Evolutionary conservation across 1,140 invertebrate genomes (phyloP).

Genomic region (Pseudomyrmex sp.): DNA sequence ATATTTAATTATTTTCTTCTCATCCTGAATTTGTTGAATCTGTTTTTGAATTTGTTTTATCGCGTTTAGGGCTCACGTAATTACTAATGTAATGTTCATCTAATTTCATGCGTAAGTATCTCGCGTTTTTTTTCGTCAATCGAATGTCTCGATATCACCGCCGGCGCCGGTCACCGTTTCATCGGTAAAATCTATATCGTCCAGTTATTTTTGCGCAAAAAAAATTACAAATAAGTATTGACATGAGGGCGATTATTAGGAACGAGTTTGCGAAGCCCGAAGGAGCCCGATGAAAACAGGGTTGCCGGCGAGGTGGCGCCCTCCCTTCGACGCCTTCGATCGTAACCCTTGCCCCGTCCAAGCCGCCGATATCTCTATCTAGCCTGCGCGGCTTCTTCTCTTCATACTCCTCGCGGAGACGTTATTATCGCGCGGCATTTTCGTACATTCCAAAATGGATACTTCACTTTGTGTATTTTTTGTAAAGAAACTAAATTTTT

Average conservation of each 20-base stretch:
- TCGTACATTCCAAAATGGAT: neutral
- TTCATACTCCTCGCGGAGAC: no score
- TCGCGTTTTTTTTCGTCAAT: neutral
- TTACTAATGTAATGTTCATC: neutral
- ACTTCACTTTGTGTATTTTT: slow-evolving; percentile 7
- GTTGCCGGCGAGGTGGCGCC: slow-evolving; percentile 78
- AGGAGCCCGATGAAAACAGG: slow-evolving; percentile 60
- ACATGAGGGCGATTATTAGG: neutral
- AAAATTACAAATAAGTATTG: slow-evolving; percentile 21
- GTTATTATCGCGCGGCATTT: neutral
- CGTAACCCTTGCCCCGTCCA: slow-evolving; percentile 28
- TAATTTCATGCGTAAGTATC: neutral
- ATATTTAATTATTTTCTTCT: neutral
- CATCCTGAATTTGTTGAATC: no score
- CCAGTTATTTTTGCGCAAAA: neutral
- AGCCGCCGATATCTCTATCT: slow-evolving; percentile 10
- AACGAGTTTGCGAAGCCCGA: slow-evolving; percentile 5
- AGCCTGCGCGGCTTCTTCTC: neutral
- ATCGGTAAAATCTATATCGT: neutral
- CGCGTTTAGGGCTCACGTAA: no score
- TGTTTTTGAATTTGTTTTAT: no score
- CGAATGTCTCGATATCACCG: neutral
- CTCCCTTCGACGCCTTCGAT: slow-evolving; percentile 78
- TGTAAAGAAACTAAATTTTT: no score
- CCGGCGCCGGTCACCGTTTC: no score